Evolutionary conservation across 2,797 vertebrate genomes (phyloP).

Genomic region (Phyllotis vaccarum): DNA sequence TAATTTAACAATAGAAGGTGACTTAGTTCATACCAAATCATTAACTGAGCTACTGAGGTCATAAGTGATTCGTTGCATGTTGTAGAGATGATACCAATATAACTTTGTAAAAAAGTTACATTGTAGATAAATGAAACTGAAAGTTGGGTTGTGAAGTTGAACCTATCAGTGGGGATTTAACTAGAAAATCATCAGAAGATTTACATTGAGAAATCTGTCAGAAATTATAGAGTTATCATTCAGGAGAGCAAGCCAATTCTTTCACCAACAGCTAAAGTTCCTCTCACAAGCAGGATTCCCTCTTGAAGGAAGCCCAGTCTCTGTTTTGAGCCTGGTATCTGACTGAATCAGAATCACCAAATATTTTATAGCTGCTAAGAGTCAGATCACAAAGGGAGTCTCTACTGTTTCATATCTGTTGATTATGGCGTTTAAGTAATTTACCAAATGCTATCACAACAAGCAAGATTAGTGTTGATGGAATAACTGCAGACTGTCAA

Average conservation of each 20-base stretch:
- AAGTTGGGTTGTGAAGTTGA: not conserved
- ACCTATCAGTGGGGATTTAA: not conserved
- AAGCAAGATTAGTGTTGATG: not conserved
- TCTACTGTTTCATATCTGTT: not conserved
- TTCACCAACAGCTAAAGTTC: not conserved
- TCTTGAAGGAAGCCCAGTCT: not conserved
- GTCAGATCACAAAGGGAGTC: not conserved
- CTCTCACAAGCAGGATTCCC: not conserved
- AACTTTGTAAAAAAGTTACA: not conserved
- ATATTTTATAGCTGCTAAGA: not conserved
- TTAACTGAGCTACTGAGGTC: not conserved
- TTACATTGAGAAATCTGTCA: not conserved
- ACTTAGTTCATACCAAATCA: not conserved
- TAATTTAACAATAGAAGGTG: not conserved
- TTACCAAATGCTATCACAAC: not conserved
- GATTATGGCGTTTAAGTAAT: not conserved
- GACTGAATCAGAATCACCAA: not conserved
- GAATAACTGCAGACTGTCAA: not conserved
- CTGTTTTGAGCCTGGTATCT: not conserved
- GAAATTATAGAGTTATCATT: not conserved
- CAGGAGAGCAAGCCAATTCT: not conserved
- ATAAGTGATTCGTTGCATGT: not conserved
- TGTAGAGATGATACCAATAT: not conserved
- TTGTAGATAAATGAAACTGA: no score
- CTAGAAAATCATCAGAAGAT: not conserved